Conservation (phyloP, 2,113 vertebrate genomes). For the Chaetorhynchus papuensis region DNA sequence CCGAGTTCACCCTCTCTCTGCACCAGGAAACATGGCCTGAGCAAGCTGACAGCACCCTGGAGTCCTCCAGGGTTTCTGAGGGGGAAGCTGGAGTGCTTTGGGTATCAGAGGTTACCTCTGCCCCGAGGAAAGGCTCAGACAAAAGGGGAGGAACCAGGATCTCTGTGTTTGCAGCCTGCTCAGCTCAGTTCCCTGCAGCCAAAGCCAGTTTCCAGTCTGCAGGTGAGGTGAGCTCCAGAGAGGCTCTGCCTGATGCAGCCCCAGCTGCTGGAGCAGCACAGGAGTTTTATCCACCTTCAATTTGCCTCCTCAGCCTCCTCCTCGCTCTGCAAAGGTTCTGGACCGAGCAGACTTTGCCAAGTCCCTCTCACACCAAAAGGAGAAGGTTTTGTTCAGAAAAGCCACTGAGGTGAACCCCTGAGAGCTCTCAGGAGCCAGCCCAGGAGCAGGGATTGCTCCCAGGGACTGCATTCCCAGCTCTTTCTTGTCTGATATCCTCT, state of each 20-base stretch:
- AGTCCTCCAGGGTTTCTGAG: background rate
- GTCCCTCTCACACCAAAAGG: background rate
- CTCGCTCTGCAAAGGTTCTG: background rate
- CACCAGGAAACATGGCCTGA: background rate
- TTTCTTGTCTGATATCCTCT: background rate
- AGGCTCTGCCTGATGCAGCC: background rate
- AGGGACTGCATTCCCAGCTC: background rate
- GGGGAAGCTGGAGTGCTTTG: background rate
- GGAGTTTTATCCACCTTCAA: background rate
- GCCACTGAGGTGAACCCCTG: background rate
- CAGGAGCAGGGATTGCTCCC: background rate
- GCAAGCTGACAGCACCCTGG: background rate
- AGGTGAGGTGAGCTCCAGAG: background rate
- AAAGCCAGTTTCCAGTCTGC: background rate
- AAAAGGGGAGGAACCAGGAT: fast-evolving
- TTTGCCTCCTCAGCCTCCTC: background rate
- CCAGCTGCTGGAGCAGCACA: background rate
- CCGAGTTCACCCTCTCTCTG: background rate
- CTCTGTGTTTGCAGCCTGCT: background rate
- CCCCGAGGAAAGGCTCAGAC: background rate
- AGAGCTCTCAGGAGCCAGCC: background rate
- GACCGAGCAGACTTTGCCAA: background rate
- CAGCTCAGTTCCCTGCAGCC: background rate
- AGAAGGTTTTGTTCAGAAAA: background rate
- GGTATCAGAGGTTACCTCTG: background rate